A percentile compares a stretch with the other conserved stretches of the same genome.
These are phyloP conservation scores for Zaprionus lachaisei DNA, from an alignment of 1,140 invertebrate genomes.

Conservation along the genomic window DNA sequence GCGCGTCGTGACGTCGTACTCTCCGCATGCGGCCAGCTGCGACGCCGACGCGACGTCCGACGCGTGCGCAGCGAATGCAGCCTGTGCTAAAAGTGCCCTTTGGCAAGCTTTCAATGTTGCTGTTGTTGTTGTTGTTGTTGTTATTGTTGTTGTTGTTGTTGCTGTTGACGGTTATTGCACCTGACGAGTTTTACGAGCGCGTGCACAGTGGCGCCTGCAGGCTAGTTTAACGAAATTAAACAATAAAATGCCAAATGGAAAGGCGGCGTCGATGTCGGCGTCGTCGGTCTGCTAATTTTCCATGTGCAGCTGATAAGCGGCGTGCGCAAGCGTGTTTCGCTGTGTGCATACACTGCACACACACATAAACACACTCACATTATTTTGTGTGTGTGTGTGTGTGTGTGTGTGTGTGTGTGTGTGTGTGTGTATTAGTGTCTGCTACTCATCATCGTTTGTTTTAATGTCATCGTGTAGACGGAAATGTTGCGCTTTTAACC, in stretches of 20 bases:
- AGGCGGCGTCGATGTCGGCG: conserved; percentile 8
- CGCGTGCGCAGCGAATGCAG: conserved; percentile 59
- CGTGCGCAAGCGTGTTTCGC: conserved; percentile 5
- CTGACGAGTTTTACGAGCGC: conserved; percentile 65
- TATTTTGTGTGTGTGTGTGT: not conserved
- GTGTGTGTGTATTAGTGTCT: conserved; percentile 2
- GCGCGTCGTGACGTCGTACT: not conserved
- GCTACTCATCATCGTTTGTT: conserved; percentile 12
- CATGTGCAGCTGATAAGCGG: conserved; percentile 59
- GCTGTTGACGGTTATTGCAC: conserved; percentile 59
- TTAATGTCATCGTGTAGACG: conserved; percentile 33
- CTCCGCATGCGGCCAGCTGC: not conserved
- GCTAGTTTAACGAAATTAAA: conserved; percentile 69
- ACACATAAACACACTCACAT: not conserved
- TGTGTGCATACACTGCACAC: not conserved
- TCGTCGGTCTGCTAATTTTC: conserved; percentile 40
- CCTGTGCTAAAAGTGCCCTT: conserved; percentile 30
- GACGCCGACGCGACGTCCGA: conserved; percentile 21
- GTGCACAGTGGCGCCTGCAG: conserved; percentile 68
- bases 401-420: not conserved
- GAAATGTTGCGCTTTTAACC: conserved; percentile 44
- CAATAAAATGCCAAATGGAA: conserved; percentile 55
- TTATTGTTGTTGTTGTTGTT: conserved; percentile 13
- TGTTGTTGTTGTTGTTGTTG: conserved; percentile 11
- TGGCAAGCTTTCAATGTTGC: not conserved